These are phyloP conservation scores for Synanthedon vespiformis DNA, from an alignment of 2,888 invertebrate species.

Conservation along the genomic window DNA sequence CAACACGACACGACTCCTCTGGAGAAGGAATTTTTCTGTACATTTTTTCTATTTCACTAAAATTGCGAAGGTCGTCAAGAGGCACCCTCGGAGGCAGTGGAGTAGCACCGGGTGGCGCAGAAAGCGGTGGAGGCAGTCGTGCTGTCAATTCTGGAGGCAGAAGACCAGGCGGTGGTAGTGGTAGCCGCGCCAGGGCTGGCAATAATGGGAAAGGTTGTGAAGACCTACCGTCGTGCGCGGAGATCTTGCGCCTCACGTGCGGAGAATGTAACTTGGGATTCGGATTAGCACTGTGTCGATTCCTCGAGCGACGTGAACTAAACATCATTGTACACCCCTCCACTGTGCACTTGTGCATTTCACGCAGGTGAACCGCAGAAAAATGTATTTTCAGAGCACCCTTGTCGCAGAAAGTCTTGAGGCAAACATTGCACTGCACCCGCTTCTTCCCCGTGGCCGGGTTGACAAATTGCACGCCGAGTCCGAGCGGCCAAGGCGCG, in stretches of 20 bases:
- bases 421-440: conserved; percentile 96
- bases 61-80: conserved; percentile 59
- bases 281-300: conserved; percentile 96
- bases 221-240: conserved; percentile 92
- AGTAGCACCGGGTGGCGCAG: conserved; percentile 36
- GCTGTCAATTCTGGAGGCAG: conserved; percentile 72
- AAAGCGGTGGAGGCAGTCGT: conserved; percentile 42
- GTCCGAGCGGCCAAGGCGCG: conserved; percentile 82
- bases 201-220: conserved; percentile 83
- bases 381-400: conserved; percentile 98
- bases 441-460: conserved; percentile 94
- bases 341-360: conserved; percentile 99
- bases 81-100: conserved; percentile 68
- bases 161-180: conserved; percentile 76
- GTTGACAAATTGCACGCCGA: conserved; percentile 89
- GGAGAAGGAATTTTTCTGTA: conserved; percentile 56
- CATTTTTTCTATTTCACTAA: conserved; percentile 68
- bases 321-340: conserved; percentile 99
- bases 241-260: conserved; percentile 92
- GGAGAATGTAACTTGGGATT: conserved; percentile 97
- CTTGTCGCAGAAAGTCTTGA: conserved; percentile 99
- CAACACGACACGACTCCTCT: conserved; percentile 39
- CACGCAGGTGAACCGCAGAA: conserved; percentile 95
- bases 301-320: conserved; percentile 93
- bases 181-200: conserved; percentile 77